These are phyloP conservation scores for Pandemis cinnamomeana DNA, from an alignment of 2,888 invertebrate species.

Conservation along the genomic window DNA sequence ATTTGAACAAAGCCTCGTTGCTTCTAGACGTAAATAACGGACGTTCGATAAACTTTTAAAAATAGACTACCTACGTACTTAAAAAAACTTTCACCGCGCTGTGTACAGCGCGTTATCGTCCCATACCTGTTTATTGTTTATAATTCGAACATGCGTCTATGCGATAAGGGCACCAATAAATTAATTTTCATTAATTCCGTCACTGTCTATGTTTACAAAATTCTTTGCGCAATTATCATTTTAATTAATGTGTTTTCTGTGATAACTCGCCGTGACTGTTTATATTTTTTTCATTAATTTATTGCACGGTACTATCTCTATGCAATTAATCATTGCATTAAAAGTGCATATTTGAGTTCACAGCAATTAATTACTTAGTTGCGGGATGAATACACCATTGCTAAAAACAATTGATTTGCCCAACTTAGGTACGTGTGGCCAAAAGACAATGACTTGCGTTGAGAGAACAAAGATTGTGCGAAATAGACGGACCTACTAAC, in stretches of 20 bases:
- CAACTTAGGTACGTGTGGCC: conserved; percentile 4
- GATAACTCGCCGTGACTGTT: conserved; percentile 51
- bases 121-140: conserved; percentile 53
- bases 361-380: conserved; percentile 59
- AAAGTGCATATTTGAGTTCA: conserved; percentile 55
- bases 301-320: conserved; percentile 52
- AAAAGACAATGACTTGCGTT: conserved; percentile 2
- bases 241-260: conserved; percentile 59
- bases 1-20: background rate
- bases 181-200: conserved; percentile 68
- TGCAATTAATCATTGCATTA: conserved; percentile 49
- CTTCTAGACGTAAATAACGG: conserved; percentile 10
- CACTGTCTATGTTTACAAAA: conserved; percentile 69
- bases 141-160: conserved; percentile 41
- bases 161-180: conserved; percentile 61
- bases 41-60: conserved; percentile 9
- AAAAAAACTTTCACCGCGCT: conserved; percentile 61
- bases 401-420: conserved; percentile 27
- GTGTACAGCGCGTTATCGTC: conserved; percentile 63
- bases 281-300: conserved; percentile 60
- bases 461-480: conserved; percentile 8
- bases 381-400: conserved; percentile 42
- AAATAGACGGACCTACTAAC: conserved; percentile 43
- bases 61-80: conserved; percentile 16
- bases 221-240: conserved; percentile 55